Evolutionary conservation across 2,888 invertebrate genomes (phyloP).

Genomic region (Drosophila koepferae): DNA sequence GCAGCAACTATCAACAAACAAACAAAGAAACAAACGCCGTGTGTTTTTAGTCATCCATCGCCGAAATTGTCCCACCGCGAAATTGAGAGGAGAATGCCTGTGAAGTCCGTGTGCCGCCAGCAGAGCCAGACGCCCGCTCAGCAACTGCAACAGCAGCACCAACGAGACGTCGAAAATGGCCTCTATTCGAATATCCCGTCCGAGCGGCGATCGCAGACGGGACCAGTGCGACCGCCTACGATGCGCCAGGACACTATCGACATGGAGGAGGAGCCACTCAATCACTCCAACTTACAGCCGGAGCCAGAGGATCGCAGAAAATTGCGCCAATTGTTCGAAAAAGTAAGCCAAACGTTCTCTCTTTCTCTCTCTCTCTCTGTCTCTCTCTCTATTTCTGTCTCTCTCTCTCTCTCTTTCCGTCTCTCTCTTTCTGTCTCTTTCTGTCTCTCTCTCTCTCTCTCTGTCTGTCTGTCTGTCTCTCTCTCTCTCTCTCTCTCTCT

Average conservation of each 20-base stretch:
- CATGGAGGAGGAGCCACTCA: conserved; percentile 82
- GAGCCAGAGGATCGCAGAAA: conserved; percentile 79
- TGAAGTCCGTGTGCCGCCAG: conserved; percentile 60
- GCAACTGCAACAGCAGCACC: conserved; percentile 73
- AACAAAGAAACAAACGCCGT: conserved; percentile 1
- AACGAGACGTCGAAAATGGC: conserved; percentile 78
- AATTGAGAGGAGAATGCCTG: conserved; percentile 49
- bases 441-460: too few relatives aligned
- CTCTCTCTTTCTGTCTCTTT: too few relatives aligned
- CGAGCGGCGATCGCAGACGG: conserved; percentile 60
- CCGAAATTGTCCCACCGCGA: background rate
- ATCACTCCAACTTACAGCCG: conserved; percentile 61
- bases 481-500: too few relatives aligned
- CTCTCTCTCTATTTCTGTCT: too few relatives aligned
- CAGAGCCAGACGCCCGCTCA: conserved; percentile 75
- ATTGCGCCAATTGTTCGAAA: conserved; percentile 80
- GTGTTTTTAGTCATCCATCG: background rate
- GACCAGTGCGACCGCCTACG: conserved; percentile 70
- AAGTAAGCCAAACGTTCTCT: conserved; percentile 57
- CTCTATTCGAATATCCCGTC: conserved; percentile 77
- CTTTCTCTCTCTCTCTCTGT: too few relatives aligned
- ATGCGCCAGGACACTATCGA: conserved; percentile 81
- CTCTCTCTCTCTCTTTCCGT: too few relatives aligned
- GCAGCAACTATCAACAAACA: conserved; percentile 3
- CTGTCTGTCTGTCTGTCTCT: too few relatives aligned